Evolutionary conservation across 2,797 vertebrate genomes (phyloP).

Genomic region (Pseudocheirus occidentalis): DNA sequence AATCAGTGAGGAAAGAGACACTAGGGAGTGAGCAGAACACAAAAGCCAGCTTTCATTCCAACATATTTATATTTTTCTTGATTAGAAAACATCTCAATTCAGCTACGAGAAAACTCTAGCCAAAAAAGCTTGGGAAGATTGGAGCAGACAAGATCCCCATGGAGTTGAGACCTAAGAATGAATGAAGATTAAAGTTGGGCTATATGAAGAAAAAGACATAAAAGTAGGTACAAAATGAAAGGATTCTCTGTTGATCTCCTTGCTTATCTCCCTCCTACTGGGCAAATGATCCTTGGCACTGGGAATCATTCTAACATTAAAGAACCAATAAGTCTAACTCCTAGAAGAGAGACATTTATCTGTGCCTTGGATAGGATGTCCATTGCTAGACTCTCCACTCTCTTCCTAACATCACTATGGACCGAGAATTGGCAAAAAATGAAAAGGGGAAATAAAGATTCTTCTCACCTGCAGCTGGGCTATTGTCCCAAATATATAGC

Average conservation of each 20-base stretch:
- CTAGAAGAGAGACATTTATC: neutral
- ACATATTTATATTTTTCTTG: conserved; percentile 40
- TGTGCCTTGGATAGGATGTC: neutral
- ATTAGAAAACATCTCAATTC: neutral
- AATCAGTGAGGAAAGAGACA: neutral
- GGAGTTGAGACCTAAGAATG: neutral
- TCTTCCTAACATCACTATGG: neutral
- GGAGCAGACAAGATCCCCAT: conserved; percentile 9
- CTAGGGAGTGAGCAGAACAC: conserved; percentile 5
- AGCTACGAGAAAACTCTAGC: conserved; percentile 39
- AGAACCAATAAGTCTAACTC: neutral
- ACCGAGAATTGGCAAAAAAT: neutral
- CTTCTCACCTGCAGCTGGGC: neutral
- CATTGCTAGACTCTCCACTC: neutral
- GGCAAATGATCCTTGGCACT: neutral
- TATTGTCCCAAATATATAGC: neutral
- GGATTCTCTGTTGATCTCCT: neutral
- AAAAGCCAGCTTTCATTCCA: neutral
- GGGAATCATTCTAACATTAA: neutral
- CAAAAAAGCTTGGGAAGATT: conserved; percentile 18
- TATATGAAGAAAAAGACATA: conserved; percentile 43
- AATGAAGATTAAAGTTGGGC: neutral
- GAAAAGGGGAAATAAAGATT: neutral
- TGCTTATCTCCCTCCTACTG: neutral
- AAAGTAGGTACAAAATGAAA: neutral